Conservation (phyloP, 2,888 invertebrate genomes). For the Habrosyne pyritoides region DNA sequence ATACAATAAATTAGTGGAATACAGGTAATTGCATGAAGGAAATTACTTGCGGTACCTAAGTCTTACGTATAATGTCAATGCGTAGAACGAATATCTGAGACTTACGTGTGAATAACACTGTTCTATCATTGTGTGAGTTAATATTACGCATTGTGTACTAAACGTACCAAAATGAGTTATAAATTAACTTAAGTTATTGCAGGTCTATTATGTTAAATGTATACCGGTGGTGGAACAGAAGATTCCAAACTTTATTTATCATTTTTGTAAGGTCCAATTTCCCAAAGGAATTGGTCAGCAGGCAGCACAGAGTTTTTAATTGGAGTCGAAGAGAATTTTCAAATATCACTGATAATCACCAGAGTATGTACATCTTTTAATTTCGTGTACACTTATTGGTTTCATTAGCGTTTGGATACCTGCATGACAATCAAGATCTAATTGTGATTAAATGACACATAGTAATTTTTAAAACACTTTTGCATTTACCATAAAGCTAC, state of each 20-base stretch:
- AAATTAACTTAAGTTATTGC: constrained; percentile 47
- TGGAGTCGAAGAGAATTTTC: too few species aligned
- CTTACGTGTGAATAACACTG: neutral
- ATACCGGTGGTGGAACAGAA: constrained; percentile 19
- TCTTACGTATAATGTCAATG: neutral
- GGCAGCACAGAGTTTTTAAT: too few species aligned
- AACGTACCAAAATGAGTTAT: constrained; percentile 44
- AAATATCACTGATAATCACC: too few species aligned
- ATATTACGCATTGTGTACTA: constrained; percentile 24
- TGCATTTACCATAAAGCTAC: too few species aligned
- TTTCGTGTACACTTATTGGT: too few species aligned
- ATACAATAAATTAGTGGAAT: neutral
- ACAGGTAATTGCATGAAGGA: neutral
- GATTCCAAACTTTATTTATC: constrained; percentile 22
- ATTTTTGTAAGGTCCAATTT: too few species aligned
- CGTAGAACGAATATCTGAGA: neutral
- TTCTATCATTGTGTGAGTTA: neutral
- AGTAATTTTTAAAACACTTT: too few species aligned
- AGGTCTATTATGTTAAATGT: constrained; percentile 20
- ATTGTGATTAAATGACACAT: too few species aligned
- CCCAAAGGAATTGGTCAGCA: too few species aligned
- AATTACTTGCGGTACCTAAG: neutral
- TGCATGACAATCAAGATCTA: too few species aligned
- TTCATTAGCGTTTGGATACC: too few species aligned
- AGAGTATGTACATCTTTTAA: too few species aligned